Percentiles rank a stretch among this genome's conserved stretches.
These are phyloP conservation scores for Graptemys geographica DNA, from an alignment of 2,797 vertebrate species.

Conservation along the genomic window DNA sequence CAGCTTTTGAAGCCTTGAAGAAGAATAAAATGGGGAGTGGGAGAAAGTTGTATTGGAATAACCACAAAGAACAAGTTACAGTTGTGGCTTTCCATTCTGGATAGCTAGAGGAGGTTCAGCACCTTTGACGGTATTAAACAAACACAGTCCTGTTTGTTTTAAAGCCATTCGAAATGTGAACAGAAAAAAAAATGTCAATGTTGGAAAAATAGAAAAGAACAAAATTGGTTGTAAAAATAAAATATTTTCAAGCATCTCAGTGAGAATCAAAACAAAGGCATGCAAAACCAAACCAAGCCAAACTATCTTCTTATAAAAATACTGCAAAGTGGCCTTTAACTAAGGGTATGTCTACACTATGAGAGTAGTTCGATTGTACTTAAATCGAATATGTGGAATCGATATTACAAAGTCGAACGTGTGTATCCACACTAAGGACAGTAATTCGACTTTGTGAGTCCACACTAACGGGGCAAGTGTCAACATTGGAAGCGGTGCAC, in stretches of 20 bases:
- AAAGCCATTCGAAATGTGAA: slow-evolving; percentile 45
- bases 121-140: slow-evolving; percentile 51
- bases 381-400: too few species aligned
- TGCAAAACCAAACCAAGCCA: background rate
- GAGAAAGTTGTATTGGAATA: slow-evolving; percentile 12
- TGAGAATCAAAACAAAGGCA: background rate
- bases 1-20: slow-evolving; percentile 37
- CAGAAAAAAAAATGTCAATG: background rate
- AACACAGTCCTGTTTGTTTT: slow-evolving; percentile 34
- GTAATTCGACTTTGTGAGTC: too few species aligned
- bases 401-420: too few species aligned
- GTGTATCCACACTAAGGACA: too few species aligned
- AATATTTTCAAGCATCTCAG: slow-evolving; percentile 16
- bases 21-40: background rate
- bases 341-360: background rate
- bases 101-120: slow-evolving; percentile 54
- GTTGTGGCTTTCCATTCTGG: slow-evolving; percentile 61
- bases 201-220: slow-evolving; percentile 42
- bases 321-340: background rate
- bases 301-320: background rate
- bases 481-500: too few species aligned
- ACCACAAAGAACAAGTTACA: slow-evolving; percentile 41
- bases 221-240: slow-evolving; percentile 50
- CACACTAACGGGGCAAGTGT: too few species aligned
- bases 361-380: too few species aligned